Percentiles rank a stretch among this genome's conserved stretches.
Evolutionary conservation across 2,113 vertebrate species (phyloP).

Genomic region (Dipodomys merriami): DNA sequence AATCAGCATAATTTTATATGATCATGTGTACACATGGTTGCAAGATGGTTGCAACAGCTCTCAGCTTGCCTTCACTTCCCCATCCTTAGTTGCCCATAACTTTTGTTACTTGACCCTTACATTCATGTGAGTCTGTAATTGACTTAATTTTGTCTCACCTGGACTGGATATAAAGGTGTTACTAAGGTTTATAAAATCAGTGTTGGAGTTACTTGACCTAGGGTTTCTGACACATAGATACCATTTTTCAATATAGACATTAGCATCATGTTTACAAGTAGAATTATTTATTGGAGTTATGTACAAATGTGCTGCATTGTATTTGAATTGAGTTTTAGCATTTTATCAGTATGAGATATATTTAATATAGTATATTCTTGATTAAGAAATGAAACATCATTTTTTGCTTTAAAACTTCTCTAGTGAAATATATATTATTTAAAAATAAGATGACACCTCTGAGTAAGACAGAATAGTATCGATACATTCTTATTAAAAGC

Average conservation of each 20-base stretch:
- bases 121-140: neutral
- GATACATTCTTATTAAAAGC: neutral
- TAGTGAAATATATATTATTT: slow-evolving; percentile 35
- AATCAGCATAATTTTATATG: too few relatives aligned
- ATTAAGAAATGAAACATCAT: slow-evolving; percentile 27
- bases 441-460: slow-evolving; percentile 3
- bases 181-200: neutral
- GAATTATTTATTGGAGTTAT: neutral
- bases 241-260: neutral
- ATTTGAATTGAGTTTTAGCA: slow-evolving; percentile 14
- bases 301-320: neutral
- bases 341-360: neutral
- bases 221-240: neutral
- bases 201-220: neutral
- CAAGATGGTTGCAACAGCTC: neutral
- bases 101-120: neutral
- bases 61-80: neutral
- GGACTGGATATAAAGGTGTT: neutral
- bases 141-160: neutral
- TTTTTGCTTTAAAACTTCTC: neutral
- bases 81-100: slow-evolving; percentile 14
- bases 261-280: neutral
- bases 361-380: slow-evolving; percentile 38
- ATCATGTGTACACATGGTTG: neutral
- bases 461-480: slow-evolving; percentile 29